Evolutionary conservation across 2,113 vertebrate species (phyloP).

Genomic region (Caretta caretta): DNA sequence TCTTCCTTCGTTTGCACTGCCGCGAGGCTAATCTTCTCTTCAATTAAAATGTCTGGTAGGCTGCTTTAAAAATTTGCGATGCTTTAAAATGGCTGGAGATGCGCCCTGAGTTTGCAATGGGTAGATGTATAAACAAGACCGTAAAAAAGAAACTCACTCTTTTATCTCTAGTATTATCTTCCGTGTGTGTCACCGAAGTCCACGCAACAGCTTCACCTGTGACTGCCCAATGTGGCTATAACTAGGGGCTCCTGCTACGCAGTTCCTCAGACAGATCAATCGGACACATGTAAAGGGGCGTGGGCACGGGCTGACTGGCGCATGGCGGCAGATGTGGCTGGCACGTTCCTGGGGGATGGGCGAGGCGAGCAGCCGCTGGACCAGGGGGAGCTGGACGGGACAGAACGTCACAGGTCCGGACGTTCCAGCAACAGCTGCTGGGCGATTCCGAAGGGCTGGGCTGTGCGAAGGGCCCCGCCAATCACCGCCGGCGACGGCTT

Average conservation of each 20-base stretch:
- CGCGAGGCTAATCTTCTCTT: background rate
- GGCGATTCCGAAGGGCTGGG: background rate
- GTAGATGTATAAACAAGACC: background rate
- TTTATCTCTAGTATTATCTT: background rate
- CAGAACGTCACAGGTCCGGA: background rate
- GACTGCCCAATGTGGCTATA: background rate
- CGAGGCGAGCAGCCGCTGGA: background rate
- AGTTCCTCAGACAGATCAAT: background rate
- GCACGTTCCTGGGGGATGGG: background rate
- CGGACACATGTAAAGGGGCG: background rate
- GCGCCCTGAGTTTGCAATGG: background rate
- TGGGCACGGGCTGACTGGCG: background rate
- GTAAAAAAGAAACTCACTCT: background rate
- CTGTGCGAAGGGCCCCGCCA: background rate
- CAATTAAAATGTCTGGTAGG: background rate
- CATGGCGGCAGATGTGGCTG: background rate
- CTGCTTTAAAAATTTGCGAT: background rate
- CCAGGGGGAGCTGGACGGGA: background rate
- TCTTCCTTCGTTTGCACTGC: background rate
- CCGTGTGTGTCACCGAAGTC: background rate
- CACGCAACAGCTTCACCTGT: background rate
- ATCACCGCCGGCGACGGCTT: background rate
- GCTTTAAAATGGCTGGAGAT: background rate
- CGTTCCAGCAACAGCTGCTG: background rate
- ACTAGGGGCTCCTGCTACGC: background rate